Conservation (phyloP, 2,888 invertebrate species). For the Sarcophaga caerulescens region DNA sequence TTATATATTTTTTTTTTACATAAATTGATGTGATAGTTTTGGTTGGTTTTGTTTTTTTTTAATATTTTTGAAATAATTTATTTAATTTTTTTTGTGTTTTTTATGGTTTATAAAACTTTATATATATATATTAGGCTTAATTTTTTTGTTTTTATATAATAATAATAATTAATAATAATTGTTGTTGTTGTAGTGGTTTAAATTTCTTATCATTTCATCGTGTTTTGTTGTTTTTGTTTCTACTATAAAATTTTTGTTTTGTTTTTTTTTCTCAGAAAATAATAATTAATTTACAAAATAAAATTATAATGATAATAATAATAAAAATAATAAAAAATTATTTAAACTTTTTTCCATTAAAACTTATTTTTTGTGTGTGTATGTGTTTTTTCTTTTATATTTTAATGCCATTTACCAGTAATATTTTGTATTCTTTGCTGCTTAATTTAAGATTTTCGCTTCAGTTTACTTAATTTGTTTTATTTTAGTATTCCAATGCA, state of each 20-base stretch:
- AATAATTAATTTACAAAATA: constrained; percentile 60
- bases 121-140: constrained; percentile 58
- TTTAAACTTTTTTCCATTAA: constrained; percentile 9
- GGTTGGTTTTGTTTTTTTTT: constrained; percentile 45
- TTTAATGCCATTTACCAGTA: constrained; percentile 68
- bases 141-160: constrained; percentile 53
- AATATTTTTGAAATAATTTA: constrained; percentile 68
- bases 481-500: constrained; percentile 30
- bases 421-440: constrained; percentile 54
- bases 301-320: constrained; percentile 50
- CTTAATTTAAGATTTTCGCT: constrained; percentile 50
- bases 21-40: constrained; percentile 43
- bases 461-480: constrained; percentile 36
- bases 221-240: constrained; percentile 17
- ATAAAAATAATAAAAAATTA: constrained; percentile 53
- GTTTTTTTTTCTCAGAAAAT: constrained; percentile 21
- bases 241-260: background rate
- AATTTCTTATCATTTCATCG: background rate
- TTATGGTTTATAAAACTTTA: constrained; percentile 61
- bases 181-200: constrained; percentile 46
- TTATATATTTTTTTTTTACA: background rate
- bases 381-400: background rate
- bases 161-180: constrained; percentile 63
- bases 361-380: constrained; percentile 47
- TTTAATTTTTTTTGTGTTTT: constrained; percentile 56